A percentile compares a stretch with the other conserved stretches of the same genome.
Evolutionary conservation across 2,797 vertebrate species (phyloP).

Genomic region (Neopelma chrysocephalum): DNA sequence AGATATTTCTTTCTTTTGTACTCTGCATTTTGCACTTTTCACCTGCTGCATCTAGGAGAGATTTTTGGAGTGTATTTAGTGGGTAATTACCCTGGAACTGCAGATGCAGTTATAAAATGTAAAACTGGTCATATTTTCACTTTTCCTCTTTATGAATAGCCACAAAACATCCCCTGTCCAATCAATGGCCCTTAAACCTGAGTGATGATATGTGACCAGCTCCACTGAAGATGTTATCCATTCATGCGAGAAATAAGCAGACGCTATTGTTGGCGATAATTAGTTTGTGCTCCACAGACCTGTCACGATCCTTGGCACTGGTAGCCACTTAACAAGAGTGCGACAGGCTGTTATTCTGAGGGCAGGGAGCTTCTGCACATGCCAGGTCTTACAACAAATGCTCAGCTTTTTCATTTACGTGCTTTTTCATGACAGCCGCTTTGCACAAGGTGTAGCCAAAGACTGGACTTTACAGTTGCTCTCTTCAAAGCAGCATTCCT

Average conservation of each 20-base stretch:
- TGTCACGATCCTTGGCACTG: slow-evolving; percentile 38
- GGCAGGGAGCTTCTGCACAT: not conserved
- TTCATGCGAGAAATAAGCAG: slow-evolving; percentile 68
- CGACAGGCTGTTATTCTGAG: not conserved
- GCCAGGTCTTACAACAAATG: not conserved
- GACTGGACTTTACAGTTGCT: not conserved
- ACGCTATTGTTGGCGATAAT: slow-evolving; percentile 59
- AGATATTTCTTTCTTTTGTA: not conserved
- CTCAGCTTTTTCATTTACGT: not conserved
- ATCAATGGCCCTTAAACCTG: slow-evolving; percentile 51
- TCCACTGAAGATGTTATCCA: slow-evolving; percentile 46
- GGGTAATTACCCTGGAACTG: slow-evolving; percentile 62
- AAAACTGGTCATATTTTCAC: slow-evolving; percentile 49
- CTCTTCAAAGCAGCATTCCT: not conserved
- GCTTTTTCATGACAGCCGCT: not conserved
- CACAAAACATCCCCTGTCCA: slow-evolving; percentile 56
- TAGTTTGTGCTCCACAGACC: slow-evolving; percentile 50
- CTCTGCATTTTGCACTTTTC: slow-evolving; percentile 25
- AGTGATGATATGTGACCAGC: slow-evolving; percentile 47
- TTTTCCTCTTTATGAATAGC: slow-evolving; percentile 56
- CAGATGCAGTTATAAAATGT: slow-evolving; percentile 56
- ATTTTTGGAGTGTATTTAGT: slow-evolving; percentile 58
- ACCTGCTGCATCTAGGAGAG: slow-evolving; percentile 1
- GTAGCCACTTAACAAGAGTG: not conserved
- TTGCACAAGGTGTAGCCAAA: not conserved